Evolutionary conservation across 2,888 invertebrate genomes (phyloP).

Genomic region (Saturnia pavonia): DNA sequence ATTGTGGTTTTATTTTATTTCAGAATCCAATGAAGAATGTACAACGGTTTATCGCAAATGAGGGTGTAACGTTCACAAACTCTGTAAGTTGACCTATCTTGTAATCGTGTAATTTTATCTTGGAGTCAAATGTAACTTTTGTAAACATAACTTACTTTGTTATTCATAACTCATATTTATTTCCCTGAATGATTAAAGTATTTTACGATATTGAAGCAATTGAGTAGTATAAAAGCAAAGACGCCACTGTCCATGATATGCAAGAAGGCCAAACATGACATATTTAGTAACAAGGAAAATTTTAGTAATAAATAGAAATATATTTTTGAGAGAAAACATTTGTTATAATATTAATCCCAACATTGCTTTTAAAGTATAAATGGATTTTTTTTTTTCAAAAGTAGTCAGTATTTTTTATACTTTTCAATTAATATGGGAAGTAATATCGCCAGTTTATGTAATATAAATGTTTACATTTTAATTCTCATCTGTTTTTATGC

Average conservation of each 20-base stretch:
- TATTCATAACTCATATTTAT: background rate
- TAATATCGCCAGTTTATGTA: background rate
- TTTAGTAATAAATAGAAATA: too few relatives aligned
- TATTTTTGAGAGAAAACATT: too few relatives aligned
- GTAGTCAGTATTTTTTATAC: too few relatives aligned
- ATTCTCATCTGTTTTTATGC: background rate
- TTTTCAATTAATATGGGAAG: background rate
- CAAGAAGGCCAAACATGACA: too few relatives aligned
- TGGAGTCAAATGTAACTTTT: background rate
- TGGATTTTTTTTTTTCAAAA: too few relatives aligned
- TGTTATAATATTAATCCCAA: too few relatives aligned
- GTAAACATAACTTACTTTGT: conserved; percentile 2
- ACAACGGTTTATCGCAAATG: conserved; percentile 80
- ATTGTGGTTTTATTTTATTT: conserved; percentile 61
- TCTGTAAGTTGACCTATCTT: conserved; percentile 81
- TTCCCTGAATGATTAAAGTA: background rate
- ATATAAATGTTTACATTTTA: background rate
- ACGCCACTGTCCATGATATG: too few relatives aligned
- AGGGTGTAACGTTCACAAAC: conserved; percentile 87
- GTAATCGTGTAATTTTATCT: conserved; percentile 8
- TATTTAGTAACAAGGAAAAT: too few relatives aligned
- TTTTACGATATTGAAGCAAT: background rate
- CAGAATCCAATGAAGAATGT: conserved; percentile 87
- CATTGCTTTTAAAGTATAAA: too few relatives aligned
- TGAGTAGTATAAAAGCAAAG: background rate